These are phyloP conservation scores for Poliocrania exsul DNA, from an alignment of 2,797 vertebrate genomes.

Conservation along the genomic window DNA sequence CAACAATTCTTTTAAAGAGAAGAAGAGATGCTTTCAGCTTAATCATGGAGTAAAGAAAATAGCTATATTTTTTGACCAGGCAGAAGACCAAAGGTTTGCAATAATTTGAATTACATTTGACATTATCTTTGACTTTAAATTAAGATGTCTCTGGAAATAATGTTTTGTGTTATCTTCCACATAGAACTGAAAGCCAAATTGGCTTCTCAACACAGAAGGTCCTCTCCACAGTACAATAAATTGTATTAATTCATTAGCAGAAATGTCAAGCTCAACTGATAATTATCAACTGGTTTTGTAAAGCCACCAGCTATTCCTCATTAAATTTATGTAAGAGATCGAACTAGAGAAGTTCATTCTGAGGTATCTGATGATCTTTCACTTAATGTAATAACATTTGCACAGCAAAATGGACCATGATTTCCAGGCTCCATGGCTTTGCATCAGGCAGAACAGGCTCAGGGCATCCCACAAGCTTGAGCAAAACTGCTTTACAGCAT, in stretches of 20 bases:
- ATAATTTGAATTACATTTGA: not conserved
- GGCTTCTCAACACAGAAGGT: constrained; percentile 2
- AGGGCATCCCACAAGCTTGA: not conserved
- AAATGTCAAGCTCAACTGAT: constrained; percentile 43
- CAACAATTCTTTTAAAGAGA: not conserved
- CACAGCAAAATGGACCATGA: not conserved
- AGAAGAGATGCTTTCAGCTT: not conserved
- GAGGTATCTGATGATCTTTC: not conserved
- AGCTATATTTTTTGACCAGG: constrained; percentile 1
- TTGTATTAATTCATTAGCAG: constrained; percentile 38
- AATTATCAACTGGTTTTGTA: constrained; percentile 45
- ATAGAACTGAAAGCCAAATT: constrained; percentile 14
- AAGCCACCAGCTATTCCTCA: constrained; percentile 25
- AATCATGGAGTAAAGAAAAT: not conserved
- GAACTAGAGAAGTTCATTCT: constrained; percentile 23
- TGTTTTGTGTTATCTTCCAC: not conserved
- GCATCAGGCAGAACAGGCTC: not conserved
- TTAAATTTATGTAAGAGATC: constrained; percentile 40
- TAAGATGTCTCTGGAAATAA: constrained; percentile 1
- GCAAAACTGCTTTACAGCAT: not conserved
- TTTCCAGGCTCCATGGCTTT: not conserved
- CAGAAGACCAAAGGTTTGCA: not conserved
- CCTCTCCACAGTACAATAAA: constrained; percentile 20
- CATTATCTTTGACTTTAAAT: constrained; percentile 39
- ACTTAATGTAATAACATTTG: not conserved